phyloP scores from a whole-genome alignment of 2,888 invertebrate species.

The Xestoiulus laeticollis region DNA sequence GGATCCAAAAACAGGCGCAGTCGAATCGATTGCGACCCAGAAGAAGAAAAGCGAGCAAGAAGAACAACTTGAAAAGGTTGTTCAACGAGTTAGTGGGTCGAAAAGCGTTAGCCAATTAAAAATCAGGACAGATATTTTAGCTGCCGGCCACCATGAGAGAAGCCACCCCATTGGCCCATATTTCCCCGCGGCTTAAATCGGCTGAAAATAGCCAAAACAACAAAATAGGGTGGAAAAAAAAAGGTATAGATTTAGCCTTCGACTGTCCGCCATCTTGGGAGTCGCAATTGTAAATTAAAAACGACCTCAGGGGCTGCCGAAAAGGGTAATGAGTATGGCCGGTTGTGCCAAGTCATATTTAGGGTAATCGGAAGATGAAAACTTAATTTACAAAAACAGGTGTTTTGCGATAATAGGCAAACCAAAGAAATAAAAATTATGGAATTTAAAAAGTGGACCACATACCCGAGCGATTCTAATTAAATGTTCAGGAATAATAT shows the following conservation, averaged over 20 bases:
- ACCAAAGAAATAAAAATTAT: too few relatives aligned
- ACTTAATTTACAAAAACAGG: too few relatives aligned
- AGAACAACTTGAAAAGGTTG: neutral
- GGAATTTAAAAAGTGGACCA: too few relatives aligned
- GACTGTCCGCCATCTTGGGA: neutral
- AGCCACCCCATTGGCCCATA: neutral
- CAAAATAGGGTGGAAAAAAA: neutral
- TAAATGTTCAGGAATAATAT: too few relatives aligned
- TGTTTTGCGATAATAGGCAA: too few relatives aligned
- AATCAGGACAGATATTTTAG: neutral
- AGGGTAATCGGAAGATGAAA: too few relatives aligned
- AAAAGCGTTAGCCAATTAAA: neutral
- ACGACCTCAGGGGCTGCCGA: neutral
- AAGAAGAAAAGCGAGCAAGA: neutral
- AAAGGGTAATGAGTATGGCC: too few relatives aligned
- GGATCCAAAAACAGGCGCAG: neutral
- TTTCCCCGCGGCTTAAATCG: neutral
- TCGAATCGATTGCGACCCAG: neutral
- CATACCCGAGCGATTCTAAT: too few relatives aligned
- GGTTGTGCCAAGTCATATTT: too few relatives aligned
- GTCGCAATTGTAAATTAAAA: neutral
- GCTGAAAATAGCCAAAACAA: neutral
- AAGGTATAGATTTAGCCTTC: neutral
- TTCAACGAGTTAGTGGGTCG: slow-evolving; percentile 9
- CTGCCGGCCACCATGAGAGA: neutral